Base-by-base conservation (phyloP, 2,113 vertebrate species). In the Brachionichthys hirsutus region DNA sequence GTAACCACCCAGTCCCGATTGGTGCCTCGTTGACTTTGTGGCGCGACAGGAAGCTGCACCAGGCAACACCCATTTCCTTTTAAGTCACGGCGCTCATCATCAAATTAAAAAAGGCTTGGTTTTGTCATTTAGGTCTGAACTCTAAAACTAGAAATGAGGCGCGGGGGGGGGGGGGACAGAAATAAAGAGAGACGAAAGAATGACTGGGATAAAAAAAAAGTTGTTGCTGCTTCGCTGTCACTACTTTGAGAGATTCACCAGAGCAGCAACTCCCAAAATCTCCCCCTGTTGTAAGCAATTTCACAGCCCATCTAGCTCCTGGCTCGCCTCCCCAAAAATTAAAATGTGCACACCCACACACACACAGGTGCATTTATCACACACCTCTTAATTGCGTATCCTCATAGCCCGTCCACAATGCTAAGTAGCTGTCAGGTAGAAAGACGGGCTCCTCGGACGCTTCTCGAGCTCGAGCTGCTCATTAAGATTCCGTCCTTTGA, bases 401-500 rank as follows among this genome's bases (percentile, higher is more conserved):
- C 80, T 66, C 69, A 12, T 45, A 30, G 74, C 49, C 62, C 40
- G 73, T 72, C 72, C 77, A 61, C 81, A 82, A 86, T 87, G 78
- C 76, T 81, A 84, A 87, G 70, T 75, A 78, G 75, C 68, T 70
- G 75, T 73, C 73, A 54, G 70, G 70, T 54, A 47, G 62, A 66
- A 67, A 85, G 76, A 65, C 55, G 16, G 59, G 51, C 16, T 60
- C 80, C 56, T 72, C 45, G 68, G 70, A 84, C 57, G 14, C 68
- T 43, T 70, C 59, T 38, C 36, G 70, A 75, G 70, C 57, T 64
- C 69, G 38, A 36, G 69, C 67, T 66, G 80, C 67, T 87, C 75
- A 81, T 87, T 87, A 87, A 87, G 78, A 86, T 87, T 82, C 75
- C 43, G 62, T 66, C 49, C 66, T 89, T 85, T 89, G 80, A 87